phyloP scores from a whole-genome alignment of 2,113 vertebrate genomes.

The Mesembrinibis cayennensis region DNA sequence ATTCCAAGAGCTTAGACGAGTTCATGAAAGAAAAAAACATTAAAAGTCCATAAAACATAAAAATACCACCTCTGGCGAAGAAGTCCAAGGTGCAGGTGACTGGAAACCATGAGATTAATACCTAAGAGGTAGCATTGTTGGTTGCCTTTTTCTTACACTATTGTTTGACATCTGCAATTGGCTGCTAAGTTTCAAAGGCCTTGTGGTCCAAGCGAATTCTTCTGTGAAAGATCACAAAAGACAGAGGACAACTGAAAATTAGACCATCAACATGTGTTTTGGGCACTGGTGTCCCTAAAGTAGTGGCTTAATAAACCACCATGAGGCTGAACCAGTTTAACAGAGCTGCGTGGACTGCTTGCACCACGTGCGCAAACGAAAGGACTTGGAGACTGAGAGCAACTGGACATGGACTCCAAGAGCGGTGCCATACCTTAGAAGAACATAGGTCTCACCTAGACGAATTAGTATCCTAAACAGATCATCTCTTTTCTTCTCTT shows the following conservation, averaged over 20 bases:
- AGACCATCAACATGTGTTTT: background rate
- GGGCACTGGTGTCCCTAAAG: background rate
- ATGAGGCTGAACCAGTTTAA: background rate
- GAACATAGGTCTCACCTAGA: background rate
- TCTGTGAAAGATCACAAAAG: background rate
- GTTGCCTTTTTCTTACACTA: background rate
- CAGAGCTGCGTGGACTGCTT: background rate
- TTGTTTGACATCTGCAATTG: background rate
- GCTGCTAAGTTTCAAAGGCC: background rate
- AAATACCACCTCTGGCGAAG: background rate
- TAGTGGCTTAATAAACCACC: background rate
- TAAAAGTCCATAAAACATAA: background rate
- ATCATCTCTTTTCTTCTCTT: background rate
- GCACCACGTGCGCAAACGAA: background rate
- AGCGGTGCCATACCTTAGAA: background rate
- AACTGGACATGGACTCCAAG: no score
- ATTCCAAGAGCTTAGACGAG: background rate
- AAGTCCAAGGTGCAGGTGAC: background rate
- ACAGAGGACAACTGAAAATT: background rate
- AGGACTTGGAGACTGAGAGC: background rate
- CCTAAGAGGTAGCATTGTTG: background rate
- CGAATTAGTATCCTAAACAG: background rate
- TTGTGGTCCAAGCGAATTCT: background rate
- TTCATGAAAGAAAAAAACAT: background rate
- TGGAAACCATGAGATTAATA: background rate